Evolutionary conservation across 1,140 invertebrate species (phyloP), one percentile per base, ranked within the genome.

Genomic region (Myzus persicae): DNA sequence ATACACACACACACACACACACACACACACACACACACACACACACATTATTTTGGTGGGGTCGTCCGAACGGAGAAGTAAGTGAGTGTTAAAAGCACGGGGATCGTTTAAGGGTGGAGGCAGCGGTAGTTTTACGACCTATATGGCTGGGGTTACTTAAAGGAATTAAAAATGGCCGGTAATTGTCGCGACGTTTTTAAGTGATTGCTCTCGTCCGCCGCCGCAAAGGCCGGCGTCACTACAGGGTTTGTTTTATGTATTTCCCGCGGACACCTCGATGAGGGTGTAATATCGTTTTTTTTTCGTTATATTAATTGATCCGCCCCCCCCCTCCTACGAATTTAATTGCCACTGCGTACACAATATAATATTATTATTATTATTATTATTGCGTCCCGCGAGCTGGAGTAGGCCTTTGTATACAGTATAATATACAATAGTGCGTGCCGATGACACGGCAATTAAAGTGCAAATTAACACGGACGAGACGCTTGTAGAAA

Each of bases 401-500:
- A 46, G 44, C 31, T 31, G 0, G 59, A 67, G 26, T n/a, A 1
- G 20, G 31, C 14, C n/a, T n/a, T n/a, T n/a, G 18, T 4, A 81
- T 20, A 82, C 38, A 6, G 36, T 7, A 7, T 82, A 82, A 59
- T 26, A 9, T 67, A 67, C 38, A 38, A n/a, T 24, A 42, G 51
- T 42, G 89, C 26, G 91, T 93, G 91, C 81, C 38, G 38, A 85
- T 93, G 91, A 93, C 91, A 93, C 91, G 76, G 46, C 91, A 93
- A 93, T 93, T 93, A 85, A 85, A 85, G 91, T 93, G 91, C n/a
- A 93, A 93, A 93, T 93, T 93, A 54, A 38, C 76, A 36, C 76
- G 24, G 46, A 93, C 22, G 36, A 24, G 11, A 26, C 51, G 40
- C 9, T 18, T 3, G 59, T 42, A 38, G 9, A 42, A 36, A 46